Base-by-base conservation (phyloP, 2,888 invertebrate species). In the Schizotus pectinicornis region DNA sequence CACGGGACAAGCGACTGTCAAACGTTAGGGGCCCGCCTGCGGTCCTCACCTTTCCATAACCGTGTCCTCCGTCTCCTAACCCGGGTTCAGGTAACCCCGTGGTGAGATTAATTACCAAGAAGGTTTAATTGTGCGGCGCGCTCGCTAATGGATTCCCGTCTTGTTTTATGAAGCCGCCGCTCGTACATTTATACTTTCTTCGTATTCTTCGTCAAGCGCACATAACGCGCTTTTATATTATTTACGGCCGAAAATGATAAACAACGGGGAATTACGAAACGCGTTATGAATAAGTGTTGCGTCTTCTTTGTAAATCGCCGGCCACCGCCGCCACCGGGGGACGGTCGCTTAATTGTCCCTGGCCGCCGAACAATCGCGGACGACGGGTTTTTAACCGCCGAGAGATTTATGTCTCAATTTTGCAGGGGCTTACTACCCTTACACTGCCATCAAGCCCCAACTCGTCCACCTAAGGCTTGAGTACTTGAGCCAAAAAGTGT, bases 91-190 rank as follows among this genome's bases (percentile, higher is more conserved):
- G 47, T 41, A 42, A 32, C 60, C 65, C 65, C 62, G 61, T 51
- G 52, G 65, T 52, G 65, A 64, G 65, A 65, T 65, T 65, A 65
- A 65, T 65, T 62, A 60, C 62, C 59, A 47, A 55, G 14, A 57
- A 62, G 65, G 56, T 61, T 65, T 65, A 65, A 65, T 65, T 65
- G 63, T 61, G 59, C 58, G 62, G 60, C 63, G 63, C 65, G 63
- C 58, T 62, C 53, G 62, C 65, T 65, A 64, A 65, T 64, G 65
- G 63, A 65, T 60, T 62, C 61, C 61, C 58, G 59, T 62, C 65
- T 57, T 56, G 61, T 61, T 54, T 57, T 61, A 53, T 61, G 57
- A 58, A 53, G 56, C 56, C 60, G 56, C 56, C 49, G 53, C 54
- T 59, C 54, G 49, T 22, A 22, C 46, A 13, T 32, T 32, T 46